Evolutionary conservation across 2,888 invertebrate genomes (phyloP).

Genomic region (Cecidostiba fungosa): DNA sequence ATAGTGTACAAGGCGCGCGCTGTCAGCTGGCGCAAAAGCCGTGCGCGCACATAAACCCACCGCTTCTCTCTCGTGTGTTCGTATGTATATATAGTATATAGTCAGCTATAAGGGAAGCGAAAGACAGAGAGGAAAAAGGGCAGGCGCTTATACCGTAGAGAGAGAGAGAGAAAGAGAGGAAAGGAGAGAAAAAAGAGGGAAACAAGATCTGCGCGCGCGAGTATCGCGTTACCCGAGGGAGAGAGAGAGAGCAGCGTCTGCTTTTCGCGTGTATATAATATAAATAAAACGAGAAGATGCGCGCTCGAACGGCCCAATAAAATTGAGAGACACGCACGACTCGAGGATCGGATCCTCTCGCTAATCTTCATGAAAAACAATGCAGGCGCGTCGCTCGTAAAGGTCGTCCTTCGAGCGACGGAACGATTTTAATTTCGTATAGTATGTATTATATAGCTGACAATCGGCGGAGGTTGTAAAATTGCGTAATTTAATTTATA

Average conservation of each 20-base stretch:
- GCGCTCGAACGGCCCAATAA: constrained; percentile 66
- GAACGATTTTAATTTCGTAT: not conserved
- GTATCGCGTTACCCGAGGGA: constrained; percentile 67
- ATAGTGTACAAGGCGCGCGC: constrained; percentile 29
- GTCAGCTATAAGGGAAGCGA: not conserved
- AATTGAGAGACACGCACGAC: constrained; percentile 68
- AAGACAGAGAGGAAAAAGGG: constrained; percentile 34
- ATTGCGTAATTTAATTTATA: not conserved
- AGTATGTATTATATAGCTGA: too few relatives aligned
- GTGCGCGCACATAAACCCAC: constrained; percentile 28
- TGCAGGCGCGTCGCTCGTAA: not conserved
- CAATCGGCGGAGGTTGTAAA: not conserved
- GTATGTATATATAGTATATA: not conserved
- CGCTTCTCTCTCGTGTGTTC: constrained; percentile 31
- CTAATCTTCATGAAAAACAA: constrained; percentile 17
- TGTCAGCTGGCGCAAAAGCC: constrained; percentile 61
- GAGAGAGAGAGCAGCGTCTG: constrained; percentile 17
- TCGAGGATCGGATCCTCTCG: not conserved
- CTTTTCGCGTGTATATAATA: constrained; percentile 5
- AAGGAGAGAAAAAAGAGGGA: constrained; percentile 55
- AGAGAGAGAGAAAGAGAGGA: constrained; percentile 25
- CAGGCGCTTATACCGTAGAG: constrained; percentile 11
- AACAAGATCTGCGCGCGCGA: constrained; percentile 58
- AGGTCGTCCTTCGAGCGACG: not conserved
- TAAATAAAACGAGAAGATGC: constrained; percentile 41